phyloP scores from a whole-genome alignment of 1,140 invertebrate genomes.

The Harpegnathos saltator region DNA sequence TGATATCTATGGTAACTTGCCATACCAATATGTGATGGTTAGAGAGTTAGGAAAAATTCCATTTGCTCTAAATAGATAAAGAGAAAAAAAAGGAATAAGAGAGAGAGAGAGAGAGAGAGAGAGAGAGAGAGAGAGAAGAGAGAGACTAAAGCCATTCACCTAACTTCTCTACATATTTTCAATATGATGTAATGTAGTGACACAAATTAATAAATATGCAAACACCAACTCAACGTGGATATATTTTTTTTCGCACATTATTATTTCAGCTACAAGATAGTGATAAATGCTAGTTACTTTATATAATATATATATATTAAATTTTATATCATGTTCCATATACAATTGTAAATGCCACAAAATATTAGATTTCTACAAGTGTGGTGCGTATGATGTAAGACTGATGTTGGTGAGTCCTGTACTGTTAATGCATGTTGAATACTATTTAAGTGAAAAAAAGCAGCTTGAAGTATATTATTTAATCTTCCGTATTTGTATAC shows the following conservation, averaged over 20 bases:
- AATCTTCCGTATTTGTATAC: neutral
- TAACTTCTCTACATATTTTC: slow-evolving; percentile 77
- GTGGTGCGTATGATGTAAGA: slow-evolving; percentile 77
- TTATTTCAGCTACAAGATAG: slow-evolving; percentile 67
- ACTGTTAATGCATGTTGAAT: slow-evolving; percentile 62
- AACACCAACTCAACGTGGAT: slow-evolving; percentile 64
- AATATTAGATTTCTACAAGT: slow-evolving; percentile 73
- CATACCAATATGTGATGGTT: slow-evolving; percentile 78
- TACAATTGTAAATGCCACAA: slow-evolving; percentile 75
- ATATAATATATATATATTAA: slow-evolving; percentile 69
- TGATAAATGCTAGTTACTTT: slow-evolving; percentile 67
- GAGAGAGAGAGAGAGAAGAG: neutral
- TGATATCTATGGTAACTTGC: slow-evolving; percentile 72
- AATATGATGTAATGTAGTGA: slow-evolving; percentile 63
- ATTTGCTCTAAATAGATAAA: slow-evolving; percentile 74
- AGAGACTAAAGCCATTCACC: slow-evolving; percentile 68
- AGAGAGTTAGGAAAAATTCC: slow-evolving; percentile 79
- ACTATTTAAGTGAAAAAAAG: neutral
- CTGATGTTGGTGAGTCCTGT: slow-evolving; percentile 77
- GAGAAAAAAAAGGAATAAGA: neutral
- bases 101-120: neutral
- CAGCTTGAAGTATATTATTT: too few species aligned
- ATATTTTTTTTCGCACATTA: slow-evolving; percentile 74
- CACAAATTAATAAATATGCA: slow-evolving; percentile 68
- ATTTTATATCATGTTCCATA: slow-evolving; percentile 71